Base-by-base conservation (phyloP, 2,797 vertebrate genomes). In the Amblyraja radiata region DNA sequence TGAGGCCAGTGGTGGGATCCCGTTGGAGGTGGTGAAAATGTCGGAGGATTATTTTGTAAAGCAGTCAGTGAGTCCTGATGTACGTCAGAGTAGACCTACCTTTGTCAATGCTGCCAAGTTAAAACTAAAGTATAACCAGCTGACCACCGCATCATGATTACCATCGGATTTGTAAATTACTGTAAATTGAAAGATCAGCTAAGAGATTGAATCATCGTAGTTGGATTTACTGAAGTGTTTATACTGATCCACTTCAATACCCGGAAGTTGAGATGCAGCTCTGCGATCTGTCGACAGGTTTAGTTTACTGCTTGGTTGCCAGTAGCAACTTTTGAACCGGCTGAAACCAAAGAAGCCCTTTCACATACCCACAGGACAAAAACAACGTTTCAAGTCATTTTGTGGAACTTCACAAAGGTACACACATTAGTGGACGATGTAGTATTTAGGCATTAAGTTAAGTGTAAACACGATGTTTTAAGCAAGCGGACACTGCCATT, bases 301-400 rank as follows among this genome's bases (percentile, higher is more conserved):
- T 21, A 76, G 90, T 92, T 92, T 74, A 92, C 90, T n/a, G 71
- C 6, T 5, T 54, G 90, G 90, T 92, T 92, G 90, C 39, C 71
- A 5, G 25, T 74, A 76, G 90, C 90, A 92, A 92, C 90, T 14
- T 23, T 28, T 76, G 36, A 25, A 74, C 63, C 21, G 32, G 14
- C 39, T 92, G 68, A 92, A 74, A 54, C 90, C 39, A 74, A 14
- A 71, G 71, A 58, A 74, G 36, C 73, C 18, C 23, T 91, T 91
- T 91, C 32, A 73, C 68, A 54, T 65, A 71, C 65, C 58, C 63
- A 65, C 58, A 5, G 61, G 8, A 88, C 6, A 88, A 63, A 65
- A 14, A 65, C 16, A 68, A 73, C 21, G 7, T 3, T 25, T 73
- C 23, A 68, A 9, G 71, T 73, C 23, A 2, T 73, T 73, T 73